Base-by-base conservation (phyloP, 2,888 invertebrate species). In the Seladonia tumulorum region DNA sequence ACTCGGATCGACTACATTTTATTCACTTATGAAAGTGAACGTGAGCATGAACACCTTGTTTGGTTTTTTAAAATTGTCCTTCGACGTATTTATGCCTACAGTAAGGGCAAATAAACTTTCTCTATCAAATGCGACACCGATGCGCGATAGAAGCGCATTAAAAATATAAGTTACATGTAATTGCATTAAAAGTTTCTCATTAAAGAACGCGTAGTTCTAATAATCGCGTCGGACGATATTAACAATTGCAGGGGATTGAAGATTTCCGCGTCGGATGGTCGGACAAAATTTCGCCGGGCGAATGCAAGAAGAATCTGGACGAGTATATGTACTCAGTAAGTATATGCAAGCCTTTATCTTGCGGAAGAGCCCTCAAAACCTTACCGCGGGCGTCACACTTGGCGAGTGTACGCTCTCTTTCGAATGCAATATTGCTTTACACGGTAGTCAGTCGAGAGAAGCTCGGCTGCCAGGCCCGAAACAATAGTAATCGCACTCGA, bases 321-420 rank as follows among this genome's bases (percentile, higher is more conserved):
- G 88, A 86, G 87, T 87, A 85, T 90, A 89, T 92, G 92, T 92
- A 91, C 92, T 85, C 80, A 82, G 90, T 94, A 94, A 94, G 94
- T 93, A 93, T 93, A 93, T 94, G 93, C 92, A 91, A 92, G 92
- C 90, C 92, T 94, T 94, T 93, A 92, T 93, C 93, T 93, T 89
- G 79, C 88, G 88, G 85, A 90, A 94, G 94, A 84, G 88, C 92
- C 89, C 93, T 94, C 88, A 86, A 82, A 92, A 92, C 90, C 90
- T 93, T 91, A 94, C 94, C 94, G 94, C 93, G 92, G 94, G 94
- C 94, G 91, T 92, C 89, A 90, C 90, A 91, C 93, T 92, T 88
- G 90, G 90, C 91, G 91, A 90, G 84, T 82, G 87, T 75, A 81
- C 86, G 89, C 90, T 90, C 90, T 92, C 92, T 92, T 92, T 91